A percentile compares a stretch with the other conserved stretches of the same genome.
phyloP scores from a whole-genome alignment of 2,113 vertebrate species.

The Perccottus glenii region DNA sequence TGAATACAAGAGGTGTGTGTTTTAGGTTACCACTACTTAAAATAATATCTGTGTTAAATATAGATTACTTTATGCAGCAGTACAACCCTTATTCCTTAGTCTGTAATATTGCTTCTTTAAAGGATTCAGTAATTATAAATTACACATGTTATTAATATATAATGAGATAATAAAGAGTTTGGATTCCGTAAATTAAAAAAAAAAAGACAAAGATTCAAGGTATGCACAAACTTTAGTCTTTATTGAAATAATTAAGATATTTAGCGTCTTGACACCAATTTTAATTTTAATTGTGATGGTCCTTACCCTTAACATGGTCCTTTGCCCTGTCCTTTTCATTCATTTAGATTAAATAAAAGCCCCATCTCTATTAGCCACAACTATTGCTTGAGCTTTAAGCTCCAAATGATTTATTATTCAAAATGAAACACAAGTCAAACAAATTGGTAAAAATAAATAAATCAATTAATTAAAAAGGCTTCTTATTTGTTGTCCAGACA shows the following conservation, averaged over 20 bases:
- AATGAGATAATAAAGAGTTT: background rate
- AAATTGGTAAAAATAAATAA: background rate
- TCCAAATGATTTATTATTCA: background rate
- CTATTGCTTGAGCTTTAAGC: no score
- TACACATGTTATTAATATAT: no score
- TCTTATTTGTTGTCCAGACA: background rate
- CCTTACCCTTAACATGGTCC: background rate
- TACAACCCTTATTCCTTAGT: no score
- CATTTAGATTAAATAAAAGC: conserved; percentile 1
- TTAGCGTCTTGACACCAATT: conserved; percentile 5
- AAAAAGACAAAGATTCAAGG: background rate
- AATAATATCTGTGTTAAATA: no score
- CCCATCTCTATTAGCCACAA: background rate
- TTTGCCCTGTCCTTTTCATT: background rate
- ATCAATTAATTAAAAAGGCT: no score
- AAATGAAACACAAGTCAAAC: background rate
- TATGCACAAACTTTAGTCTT: background rate
- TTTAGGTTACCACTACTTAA: no score
- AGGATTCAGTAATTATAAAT: no score
- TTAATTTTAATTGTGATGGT: background rate
- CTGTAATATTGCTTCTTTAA: no score
- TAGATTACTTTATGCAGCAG: no score
- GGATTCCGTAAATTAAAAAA: background rate
- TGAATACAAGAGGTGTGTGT: no score
- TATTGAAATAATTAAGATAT: background rate